Percentiles rank a stretch among this genome's conserved stretches.
Evolutionary conservation across 2,888 invertebrate genomes (phyloP).

Genomic region (Agrochola lychnidis): DNA sequence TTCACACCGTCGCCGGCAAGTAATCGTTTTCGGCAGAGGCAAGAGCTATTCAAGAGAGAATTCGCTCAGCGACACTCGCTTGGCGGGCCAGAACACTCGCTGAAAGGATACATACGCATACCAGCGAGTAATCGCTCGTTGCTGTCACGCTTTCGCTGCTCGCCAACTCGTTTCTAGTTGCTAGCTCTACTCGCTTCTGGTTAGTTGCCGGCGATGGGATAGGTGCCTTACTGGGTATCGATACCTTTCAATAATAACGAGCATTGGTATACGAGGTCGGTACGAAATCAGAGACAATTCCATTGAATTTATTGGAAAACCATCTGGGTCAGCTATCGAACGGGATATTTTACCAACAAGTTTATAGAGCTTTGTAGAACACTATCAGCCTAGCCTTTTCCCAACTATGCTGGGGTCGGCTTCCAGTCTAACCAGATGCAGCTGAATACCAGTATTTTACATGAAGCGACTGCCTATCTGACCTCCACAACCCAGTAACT

Average conservation of each 20-base stretch:
- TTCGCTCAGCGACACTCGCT: background rate
- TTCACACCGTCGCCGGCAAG: too few species aligned
- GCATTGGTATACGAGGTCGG: slow-evolving; percentile 1
- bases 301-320: slow-evolving; percentile 39
- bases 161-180: background rate
- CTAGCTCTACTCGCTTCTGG: background rate
- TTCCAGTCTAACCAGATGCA: too few species aligned
- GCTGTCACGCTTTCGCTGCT: too few species aligned
- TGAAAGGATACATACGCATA: background rate
- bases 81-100: background rate
- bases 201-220: background rate
- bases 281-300: slow-evolving; percentile 24
- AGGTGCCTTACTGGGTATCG: background rate
- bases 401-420: too few species aligned
- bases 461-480: too few species aligned
- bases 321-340: background rate
- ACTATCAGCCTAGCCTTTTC: too few species aligned
- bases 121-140: background rate
- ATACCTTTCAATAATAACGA: slow-evolving; percentile 19
- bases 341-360: background rate
- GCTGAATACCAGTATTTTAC: too few species aligned
- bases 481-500: too few species aligned
- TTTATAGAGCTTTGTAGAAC: background rate
- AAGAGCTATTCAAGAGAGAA: background rate
- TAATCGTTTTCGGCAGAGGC: too few species aligned